These are phyloP conservation scores for Xiphophorus couchianus DNA, from an alignment of 2,113 vertebrate genomes.

Conservation along the genomic window DNA sequence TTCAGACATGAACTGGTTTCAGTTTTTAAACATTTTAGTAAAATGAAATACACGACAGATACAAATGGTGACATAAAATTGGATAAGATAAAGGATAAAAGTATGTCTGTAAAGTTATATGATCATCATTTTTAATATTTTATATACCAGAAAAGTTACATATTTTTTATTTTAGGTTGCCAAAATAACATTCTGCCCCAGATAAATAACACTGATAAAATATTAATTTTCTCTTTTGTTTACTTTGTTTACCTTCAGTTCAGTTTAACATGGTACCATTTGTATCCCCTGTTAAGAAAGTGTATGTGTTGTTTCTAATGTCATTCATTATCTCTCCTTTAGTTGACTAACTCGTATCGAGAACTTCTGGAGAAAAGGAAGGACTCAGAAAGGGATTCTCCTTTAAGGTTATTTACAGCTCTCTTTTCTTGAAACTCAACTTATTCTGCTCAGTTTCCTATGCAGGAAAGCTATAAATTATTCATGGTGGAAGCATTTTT, in stretches of 20 bases:
- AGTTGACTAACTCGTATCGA: conserved; percentile 73
- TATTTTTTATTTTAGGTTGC: too few species aligned
- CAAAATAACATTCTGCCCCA: not conserved
- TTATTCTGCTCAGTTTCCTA: not conserved
- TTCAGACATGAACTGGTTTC: not conserved
- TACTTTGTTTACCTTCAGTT: not conserved
- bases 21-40: not conserved
- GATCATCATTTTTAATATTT: not conserved
- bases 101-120: not conserved
- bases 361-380: conserved; percentile 78
- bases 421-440: not conserved
- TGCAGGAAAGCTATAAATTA: conserved; percentile 4
- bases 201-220: not conserved
- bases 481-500: not conserved
- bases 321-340: conserved; percentile 21
- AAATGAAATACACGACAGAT: not conserved
- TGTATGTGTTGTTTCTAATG: not conserved
- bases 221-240: not conserved
- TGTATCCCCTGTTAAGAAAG: not conserved
- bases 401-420: conserved; percentile 68
- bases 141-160: not conserved
- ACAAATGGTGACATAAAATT: not conserved
- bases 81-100: not conserved
- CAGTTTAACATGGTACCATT: not conserved
- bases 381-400: conserved; percentile 77